Percentiles rank a stretch among this genome's conserved stretches.
Evolutionary conservation across 2,888 invertebrate genomes (phyloP).

Genomic region (Orthosia gothica): DNA sequence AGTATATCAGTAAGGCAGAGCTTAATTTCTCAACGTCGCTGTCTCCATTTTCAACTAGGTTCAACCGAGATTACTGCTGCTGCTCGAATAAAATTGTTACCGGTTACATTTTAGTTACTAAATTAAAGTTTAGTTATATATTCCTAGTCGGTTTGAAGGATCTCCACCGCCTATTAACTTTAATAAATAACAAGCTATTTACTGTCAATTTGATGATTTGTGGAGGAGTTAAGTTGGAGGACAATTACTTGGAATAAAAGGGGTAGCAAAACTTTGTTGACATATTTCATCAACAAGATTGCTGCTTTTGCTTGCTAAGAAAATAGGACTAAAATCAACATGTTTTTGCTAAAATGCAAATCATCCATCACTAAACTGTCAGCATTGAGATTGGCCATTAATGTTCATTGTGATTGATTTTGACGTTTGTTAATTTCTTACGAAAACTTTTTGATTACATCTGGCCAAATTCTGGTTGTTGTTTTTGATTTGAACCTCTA

Average conservation of each 20-base stretch:
- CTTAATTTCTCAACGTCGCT: constrained; percentile 52
- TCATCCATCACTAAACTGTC: constrained; percentile 24
- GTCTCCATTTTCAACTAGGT: constrained; percentile 38
- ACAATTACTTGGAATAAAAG: too few relatives aligned
- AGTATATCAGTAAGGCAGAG: background rate
- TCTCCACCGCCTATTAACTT: too few relatives aligned
- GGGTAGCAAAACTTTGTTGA: background rate
- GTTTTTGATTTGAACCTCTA: constrained; percentile 3
- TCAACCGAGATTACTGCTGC: constrained; percentile 34
- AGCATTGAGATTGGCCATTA: background rate
- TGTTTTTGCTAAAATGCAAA: constrained; percentile 33
- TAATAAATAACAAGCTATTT: too few relatives aligned
- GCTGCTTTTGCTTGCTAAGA: background rate
- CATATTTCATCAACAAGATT: background rate
- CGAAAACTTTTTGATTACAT: constrained; percentile 16
- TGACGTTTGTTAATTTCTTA: constrained; percentile 13
- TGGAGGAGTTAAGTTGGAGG: too few relatives aligned
- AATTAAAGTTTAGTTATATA: background rate
- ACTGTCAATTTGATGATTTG: too few relatives aligned
- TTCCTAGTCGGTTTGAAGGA: too few relatives aligned
- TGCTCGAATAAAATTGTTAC: constrained; percentile 23
- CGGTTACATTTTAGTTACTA: background rate
- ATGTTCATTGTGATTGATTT: background rate
- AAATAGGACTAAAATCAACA: background rate
- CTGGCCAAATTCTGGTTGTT: background rate